These are phyloP conservation scores for Drosophila silvestris DNA, from an alignment of 2,888 invertebrate genomes.

Conservation along the genomic window DNA sequence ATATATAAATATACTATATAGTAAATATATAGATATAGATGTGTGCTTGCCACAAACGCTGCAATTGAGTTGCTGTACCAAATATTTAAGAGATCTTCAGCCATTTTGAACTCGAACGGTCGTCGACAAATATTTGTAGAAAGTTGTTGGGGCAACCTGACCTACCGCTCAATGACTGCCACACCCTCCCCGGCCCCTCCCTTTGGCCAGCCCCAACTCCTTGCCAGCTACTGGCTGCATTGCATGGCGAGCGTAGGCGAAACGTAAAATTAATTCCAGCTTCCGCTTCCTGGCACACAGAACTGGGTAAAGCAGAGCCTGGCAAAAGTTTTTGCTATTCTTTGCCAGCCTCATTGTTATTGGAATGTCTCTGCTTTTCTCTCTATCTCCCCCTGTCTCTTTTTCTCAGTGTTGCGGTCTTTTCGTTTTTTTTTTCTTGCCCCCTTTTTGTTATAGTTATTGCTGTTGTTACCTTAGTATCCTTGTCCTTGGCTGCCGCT, in stretches of 20 bases:
- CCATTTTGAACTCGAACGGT: constrained; percentile 47
- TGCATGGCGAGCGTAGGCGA: constrained; percentile 55
- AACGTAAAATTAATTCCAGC: constrained; percentile 77
- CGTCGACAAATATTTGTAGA: constrained; percentile 67
- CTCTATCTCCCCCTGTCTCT: background rate
- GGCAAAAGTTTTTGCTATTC: constrained; percentile 59
- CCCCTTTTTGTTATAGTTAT: constrained; percentile 69
- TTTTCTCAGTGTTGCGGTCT: background rate
- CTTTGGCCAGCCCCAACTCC: background rate
- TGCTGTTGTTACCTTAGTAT: constrained; percentile 63
- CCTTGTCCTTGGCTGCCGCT: constrained; percentile 64
- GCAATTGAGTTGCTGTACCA: constrained; percentile 33
- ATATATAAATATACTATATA: constrained; percentile 1
- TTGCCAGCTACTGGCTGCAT: constrained; percentile 1
- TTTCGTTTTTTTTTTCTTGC: constrained; percentile 20
- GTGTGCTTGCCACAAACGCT: constrained; percentile 22
- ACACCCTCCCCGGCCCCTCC: background rate
- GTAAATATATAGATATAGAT: background rate
- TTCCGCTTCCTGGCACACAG: constrained; percentile 51
- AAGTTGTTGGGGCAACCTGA: constrained; percentile 50
- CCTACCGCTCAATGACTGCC: constrained; percentile 1
- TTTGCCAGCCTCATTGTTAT: constrained; percentile 63
- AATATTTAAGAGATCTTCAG: constrained; percentile 38
- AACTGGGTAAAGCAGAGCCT: constrained; percentile 21
- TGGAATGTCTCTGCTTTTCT: constrained; percentile 60